phyloP scores from a whole-genome alignment of 2,797 vertebrate genomes.

The Microctenopoma steveboyesi region DNA sequence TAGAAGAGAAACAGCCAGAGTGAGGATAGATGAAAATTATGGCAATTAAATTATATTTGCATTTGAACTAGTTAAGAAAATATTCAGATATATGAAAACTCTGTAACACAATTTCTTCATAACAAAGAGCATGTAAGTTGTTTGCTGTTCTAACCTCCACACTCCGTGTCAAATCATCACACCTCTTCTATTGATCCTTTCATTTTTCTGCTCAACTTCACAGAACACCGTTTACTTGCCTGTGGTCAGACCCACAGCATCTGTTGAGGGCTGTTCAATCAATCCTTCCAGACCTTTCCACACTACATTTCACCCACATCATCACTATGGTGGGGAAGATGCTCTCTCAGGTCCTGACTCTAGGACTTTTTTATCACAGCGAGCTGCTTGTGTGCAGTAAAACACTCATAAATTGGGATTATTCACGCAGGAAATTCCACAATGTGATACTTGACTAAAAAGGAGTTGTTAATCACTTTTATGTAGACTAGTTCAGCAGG shows the following conservation, averaged over 20 bases:
- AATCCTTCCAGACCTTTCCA: constrained; percentile 1
- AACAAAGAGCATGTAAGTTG: background rate
- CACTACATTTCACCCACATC: constrained; percentile 23
- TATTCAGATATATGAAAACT: background rate
- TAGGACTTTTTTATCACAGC: constrained; percentile 8
- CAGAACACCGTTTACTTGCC: background rate
- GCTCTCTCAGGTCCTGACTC: constrained; percentile 37
- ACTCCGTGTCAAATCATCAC: constrained; percentile 10
- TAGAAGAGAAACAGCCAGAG: background rate
- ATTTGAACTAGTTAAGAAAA: background rate
- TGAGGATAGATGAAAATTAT: background rate
- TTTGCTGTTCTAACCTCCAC: background rate
- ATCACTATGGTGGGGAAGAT: constrained; percentile 11
- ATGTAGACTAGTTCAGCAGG: background rate
- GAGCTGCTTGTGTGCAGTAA: constrained; percentile 1
- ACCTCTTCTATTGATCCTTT: constrained; percentile 6
- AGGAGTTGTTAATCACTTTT: constrained; percentile 6
- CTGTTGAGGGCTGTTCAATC: constrained; percentile 8
- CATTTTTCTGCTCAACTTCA: constrained; percentile 22
- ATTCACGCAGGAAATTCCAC: constrained; percentile 1
- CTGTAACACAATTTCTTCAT: background rate
- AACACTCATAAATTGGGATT: constrained; percentile 13
- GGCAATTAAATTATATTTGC: background rate
- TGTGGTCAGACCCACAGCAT: background rate
- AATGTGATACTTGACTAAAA: background rate